Evolutionary conservation across 1,140 invertebrate genomes (phyloP), one percentile per base, ranked within the genome.

Genomic region (Lasioglossum baleicum): DNA sequence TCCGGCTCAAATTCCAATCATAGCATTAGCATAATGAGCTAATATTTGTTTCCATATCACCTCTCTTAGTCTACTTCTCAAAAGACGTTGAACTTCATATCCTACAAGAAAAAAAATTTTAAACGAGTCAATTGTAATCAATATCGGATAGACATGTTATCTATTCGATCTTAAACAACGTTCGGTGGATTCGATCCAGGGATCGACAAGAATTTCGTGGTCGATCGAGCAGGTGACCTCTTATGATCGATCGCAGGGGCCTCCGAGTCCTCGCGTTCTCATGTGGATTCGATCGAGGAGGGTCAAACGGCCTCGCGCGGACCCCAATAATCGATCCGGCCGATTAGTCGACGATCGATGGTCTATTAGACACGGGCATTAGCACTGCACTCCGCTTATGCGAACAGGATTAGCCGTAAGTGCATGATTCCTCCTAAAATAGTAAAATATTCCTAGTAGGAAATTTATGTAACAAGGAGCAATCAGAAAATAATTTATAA

Each of bases 301-400:
- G 51, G 42, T 44, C 40, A 22, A 20, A 15, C 64, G 63, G 35
- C 35, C 63, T 17, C 63, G 63, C 17, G 35, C 31, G 31, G 7
- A 17, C 15, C 64, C 44, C 44, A 75, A 75, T 75, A 75, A 66
- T 75, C 20, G 17, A 31, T 3, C 8, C 13, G 15, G 51, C 1
- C 51, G 51, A 53, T 35, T n/a, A 20, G 15, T 11, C 44, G 15
- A 35, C n/a, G 66, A 40, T 58, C 13, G 10, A 13, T 40, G 15
- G 11, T 56, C 75, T 53, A 74, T 83, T 74, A 67, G 22, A 65
- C 20, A 11, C n/a, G 42, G 5, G 13, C 44, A 48, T 48, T 48
- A 26, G 42, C 42, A 48, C 42, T 2, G 42, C 20, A 35, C 35
- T 35, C 35, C 35, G 35, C 35, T 35, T 35, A 35, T 35, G 58